Percentiles rank a stretch among this genome's conserved stretches.
phyloP scores from a whole-genome alignment of 2,797 vertebrate genomes.

The Labroides dimidiatus region DNA sequence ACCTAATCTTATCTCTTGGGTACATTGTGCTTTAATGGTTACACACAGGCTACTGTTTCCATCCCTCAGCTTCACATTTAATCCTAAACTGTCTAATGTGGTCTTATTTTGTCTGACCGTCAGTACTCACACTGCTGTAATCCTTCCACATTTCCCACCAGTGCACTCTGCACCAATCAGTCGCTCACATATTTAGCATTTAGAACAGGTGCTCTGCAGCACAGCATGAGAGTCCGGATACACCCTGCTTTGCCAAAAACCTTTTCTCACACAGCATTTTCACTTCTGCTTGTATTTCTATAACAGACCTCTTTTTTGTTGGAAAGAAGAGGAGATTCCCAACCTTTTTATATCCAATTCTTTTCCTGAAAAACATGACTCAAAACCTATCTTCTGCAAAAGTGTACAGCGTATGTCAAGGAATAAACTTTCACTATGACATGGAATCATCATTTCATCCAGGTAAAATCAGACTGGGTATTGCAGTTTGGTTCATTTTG shows the following conservation, averaged over 20 bases:
- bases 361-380: conserved; percentile 39
- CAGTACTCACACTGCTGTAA: conserved; percentile 34
- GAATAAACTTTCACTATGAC: background rate
- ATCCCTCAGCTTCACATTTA: conserved; percentile 53
- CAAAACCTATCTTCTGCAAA: conserved; percentile 21
- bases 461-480: background rate
- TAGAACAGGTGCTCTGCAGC: conserved; percentile 68
- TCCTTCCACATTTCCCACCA: conserved; percentile 14
- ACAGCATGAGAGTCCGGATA: conserved; percentile 59
- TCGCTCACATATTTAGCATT: conserved; percentile 64
- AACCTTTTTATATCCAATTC: conserved; percentile 25
- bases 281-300: conserved; percentile 45
- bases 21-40: conserved; percentile 64
- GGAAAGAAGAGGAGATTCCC: conserved; percentile 2
- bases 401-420: background rate
- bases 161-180: conserved; percentile 40
- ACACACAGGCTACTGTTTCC: conserved; percentile 55
- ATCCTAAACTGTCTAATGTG: conserved; percentile 61
- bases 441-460: background rate
- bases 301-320: conserved; percentile 20
- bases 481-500: background rate
- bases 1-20: conserved; percentile 75
- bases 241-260: conserved; percentile 56
- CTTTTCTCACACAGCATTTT: conserved; percentile 58
- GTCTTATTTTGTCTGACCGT: conserved; percentile 56